These are phyloP conservation scores for Dryocosmus kuriphilus DNA, from an alignment of 2,888 invertebrate species.

Conservation along the genomic window DNA sequence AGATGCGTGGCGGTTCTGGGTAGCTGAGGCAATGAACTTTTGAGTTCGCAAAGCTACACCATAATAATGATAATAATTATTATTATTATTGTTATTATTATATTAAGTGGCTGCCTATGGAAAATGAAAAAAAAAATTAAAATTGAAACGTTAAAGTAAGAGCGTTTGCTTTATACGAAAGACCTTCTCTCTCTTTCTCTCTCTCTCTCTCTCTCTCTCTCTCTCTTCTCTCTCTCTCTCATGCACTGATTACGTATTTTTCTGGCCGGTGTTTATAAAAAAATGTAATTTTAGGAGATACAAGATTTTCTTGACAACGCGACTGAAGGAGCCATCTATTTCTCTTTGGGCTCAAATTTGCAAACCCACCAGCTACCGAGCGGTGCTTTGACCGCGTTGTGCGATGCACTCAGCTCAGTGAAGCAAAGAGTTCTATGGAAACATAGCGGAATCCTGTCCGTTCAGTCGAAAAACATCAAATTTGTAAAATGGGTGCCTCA, in stretches of 20 bases:
- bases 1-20: too few relatives aligned
- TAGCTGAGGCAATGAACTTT: too few relatives aligned
- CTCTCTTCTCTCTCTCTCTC: too few relatives aligned
- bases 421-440: slow-evolving; percentile 76
- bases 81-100: too few relatives aligned
- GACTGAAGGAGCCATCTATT: slow-evolving; percentile 73
- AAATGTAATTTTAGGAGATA: slow-evolving; percentile 66
- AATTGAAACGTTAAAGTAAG: neutral
- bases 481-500: slow-evolving; percentile 75
- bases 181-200: too few relatives aligned
- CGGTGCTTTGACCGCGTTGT: slow-evolving; percentile 67
- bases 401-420: slow-evolving; percentile 71
- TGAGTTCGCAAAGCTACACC: too few relatives aligned
- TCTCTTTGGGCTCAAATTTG: slow-evolving; percentile 76
- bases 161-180: neutral
- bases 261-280: neutral
- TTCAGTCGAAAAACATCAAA: slow-evolving; percentile 73
- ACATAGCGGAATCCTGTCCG: slow-evolving; percentile 68
- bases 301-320: slow-evolving; percentile 72
- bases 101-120: too few relatives aligned
- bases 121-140: too few relatives aligned
- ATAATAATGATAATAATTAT: too few relatives aligned
- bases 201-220: too few relatives aligned
- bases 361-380: slow-evolving; percentile 73
- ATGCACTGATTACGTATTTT: neutral